phyloP scores from a whole-genome alignment of 2,797 vertebrate species.

The Mormyrops attenuatus region DNA sequence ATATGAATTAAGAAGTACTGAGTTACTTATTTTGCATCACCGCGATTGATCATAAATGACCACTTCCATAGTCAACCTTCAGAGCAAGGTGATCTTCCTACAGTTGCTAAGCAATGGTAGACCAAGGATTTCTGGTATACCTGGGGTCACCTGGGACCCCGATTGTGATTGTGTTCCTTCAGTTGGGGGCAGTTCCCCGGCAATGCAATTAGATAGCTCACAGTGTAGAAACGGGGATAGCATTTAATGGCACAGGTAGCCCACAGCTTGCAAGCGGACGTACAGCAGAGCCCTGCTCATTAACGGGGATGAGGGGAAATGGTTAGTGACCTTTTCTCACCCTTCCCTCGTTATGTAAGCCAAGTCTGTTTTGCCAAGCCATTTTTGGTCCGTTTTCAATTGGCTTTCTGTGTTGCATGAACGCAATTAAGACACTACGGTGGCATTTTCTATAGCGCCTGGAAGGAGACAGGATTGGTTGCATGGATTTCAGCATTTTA shows the following conservation, averaged over 20 bases:
- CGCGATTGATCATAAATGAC: not conserved
- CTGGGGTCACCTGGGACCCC: not conserved
- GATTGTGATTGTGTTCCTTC: not conserved
- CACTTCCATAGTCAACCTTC: not conserved
- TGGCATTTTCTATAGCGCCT: not conserved
- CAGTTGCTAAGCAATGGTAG: not conserved
- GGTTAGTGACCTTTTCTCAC: constrained; percentile 9
- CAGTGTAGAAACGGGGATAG: not conserved
- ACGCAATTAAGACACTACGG: not conserved
- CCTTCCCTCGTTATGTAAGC: constrained; percentile 16
- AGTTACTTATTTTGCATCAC: not conserved
- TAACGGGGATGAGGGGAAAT: not conserved
- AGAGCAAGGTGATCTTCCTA: not conserved
- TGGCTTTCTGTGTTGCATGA: not conserved
- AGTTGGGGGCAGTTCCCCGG: not conserved
- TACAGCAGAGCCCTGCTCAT: not conserved
- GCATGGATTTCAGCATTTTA: not conserved
- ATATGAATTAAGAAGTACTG: not conserved
- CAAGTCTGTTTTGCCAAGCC: not conserved
- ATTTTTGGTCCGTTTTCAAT: not conserved
- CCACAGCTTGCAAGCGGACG: not conserved
- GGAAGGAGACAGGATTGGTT: not conserved
- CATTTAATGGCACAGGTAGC: constrained; percentile 11
- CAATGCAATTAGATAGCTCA: constrained; percentile 10
- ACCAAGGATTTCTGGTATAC: not conserved